Evolutionary conservation across 2,888 invertebrate genomes (phyloP).

Genomic region (Schizaphis graminum): DNA sequence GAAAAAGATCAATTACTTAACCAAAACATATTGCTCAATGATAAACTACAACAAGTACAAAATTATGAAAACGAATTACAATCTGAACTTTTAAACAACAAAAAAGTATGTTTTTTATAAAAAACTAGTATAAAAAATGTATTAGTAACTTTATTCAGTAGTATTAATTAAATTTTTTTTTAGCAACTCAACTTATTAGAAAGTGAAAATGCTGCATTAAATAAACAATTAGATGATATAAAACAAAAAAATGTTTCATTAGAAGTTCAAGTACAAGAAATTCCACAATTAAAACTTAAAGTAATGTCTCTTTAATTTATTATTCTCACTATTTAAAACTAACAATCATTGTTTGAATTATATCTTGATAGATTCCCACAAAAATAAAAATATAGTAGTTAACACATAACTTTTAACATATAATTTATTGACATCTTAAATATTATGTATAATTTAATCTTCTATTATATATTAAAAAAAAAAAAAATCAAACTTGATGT

Average conservation of each 20-base stretch:
- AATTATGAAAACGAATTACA: conserved; percentile 80
- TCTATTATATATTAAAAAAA: background rate
- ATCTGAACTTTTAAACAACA: conserved; percentile 76
- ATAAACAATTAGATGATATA: conserved; percentile 76
- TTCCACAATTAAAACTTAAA: conserved; percentile 70
- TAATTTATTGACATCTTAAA: background rate
- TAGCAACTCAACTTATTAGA: conserved; percentile 68
- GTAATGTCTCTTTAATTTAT: conserved; percentile 58
- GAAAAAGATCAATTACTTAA: conserved; percentile 83
- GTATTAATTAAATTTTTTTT: conserved; percentile 20
- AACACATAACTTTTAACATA: background rate
- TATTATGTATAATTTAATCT: background rate
- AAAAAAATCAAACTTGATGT: background rate
- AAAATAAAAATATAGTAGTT: background rate
- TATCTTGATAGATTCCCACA: background rate
- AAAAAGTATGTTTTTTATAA: conserved; percentile 73
- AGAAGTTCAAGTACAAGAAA: conserved; percentile 72
- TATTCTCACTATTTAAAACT: background rate
- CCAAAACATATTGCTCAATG: conserved; percentile 75
- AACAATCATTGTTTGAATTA: background rate
- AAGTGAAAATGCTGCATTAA: conserved; percentile 68
- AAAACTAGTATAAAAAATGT: background rate
- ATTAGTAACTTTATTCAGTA: background rate
- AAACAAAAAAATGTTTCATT: conserved; percentile 73
- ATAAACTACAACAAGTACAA: conserved; percentile 77